Evolutionary conservation across 2,113 vertebrate species (phyloP).

Genomic region (Murina feae): DNA sequence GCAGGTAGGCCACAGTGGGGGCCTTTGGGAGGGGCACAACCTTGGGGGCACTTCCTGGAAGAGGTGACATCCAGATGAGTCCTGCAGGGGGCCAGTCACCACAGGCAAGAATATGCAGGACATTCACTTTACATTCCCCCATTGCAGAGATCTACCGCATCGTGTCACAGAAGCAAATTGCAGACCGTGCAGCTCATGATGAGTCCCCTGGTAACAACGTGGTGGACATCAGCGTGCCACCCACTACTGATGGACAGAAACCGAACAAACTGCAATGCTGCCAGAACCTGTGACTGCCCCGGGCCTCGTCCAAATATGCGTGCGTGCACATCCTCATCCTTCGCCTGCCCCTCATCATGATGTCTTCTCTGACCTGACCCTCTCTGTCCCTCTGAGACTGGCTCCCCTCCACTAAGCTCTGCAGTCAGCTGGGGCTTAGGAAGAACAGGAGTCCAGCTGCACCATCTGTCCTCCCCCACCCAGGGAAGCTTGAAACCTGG

Average conservation of each 20-base stretch:
- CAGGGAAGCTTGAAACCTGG: background rate
- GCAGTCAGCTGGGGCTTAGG: background rate
- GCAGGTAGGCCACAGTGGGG: background rate
- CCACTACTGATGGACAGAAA: constrained; percentile 94
- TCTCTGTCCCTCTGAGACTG: background rate
- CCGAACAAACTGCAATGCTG: constrained; percentile 96
- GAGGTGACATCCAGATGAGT: background rate
- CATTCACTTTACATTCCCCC: fast-evolving
- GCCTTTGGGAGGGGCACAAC: too few species aligned
- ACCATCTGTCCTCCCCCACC: background rate
- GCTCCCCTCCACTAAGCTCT: background rate
- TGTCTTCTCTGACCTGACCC: background rate
- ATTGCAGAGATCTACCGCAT: constrained; percentile 95
- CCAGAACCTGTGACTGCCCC: constrained; percentile 92
- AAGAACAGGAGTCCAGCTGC: background rate
- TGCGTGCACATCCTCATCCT: constrained; percentile 20
- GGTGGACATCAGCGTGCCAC: constrained; percentile 96
- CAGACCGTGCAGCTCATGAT: constrained; percentile 90
- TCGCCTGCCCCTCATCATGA: background rate
- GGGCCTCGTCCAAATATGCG: constrained; percentile 14
- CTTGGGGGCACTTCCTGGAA: background rate
- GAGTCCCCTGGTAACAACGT: constrained; percentile 98
- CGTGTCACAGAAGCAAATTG: constrained; percentile 97
- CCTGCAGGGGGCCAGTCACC: background rate
- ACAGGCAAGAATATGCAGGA: fast-evolving